Percentiles rank a stretch among this genome's conserved stretches.
Evolutionary conservation across 2,113 vertebrate genomes (phyloP).

Genomic region (Trematomus loennbergii): DNA sequence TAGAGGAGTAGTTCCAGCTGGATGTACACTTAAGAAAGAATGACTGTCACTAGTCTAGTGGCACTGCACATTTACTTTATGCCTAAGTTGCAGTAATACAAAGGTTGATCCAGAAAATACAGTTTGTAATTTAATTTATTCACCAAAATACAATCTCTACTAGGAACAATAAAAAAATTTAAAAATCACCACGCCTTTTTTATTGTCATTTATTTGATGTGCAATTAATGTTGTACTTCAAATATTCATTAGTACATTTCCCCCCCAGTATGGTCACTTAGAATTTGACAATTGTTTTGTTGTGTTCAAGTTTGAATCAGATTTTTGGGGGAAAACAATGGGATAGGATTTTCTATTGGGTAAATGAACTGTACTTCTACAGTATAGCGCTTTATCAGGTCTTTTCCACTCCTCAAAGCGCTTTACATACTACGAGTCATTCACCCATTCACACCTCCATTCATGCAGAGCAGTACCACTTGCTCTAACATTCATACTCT

Average conservation of each 20-base stretch:
- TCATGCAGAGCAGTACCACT: no score
- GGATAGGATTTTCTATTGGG: no score
- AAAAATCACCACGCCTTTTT: background rate
- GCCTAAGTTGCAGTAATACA: background rate
- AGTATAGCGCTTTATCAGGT: no score
- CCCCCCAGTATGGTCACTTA: background rate
- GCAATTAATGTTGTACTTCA: background rate
- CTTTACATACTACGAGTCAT: no score
- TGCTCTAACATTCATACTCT: no score
- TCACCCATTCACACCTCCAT: no score
- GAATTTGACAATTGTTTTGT: no score
- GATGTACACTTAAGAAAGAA: background rate
- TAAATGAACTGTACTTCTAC: no score
- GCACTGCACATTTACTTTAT: background rate
- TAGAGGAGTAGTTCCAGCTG: slow-evolving; percentile 12
- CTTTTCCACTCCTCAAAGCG: no score
- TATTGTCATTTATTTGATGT: background rate
- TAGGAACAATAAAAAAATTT: no score
- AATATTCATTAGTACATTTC: background rate
- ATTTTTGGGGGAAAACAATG: no score
- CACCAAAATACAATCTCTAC: background rate
- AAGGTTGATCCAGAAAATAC: background rate
- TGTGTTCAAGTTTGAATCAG: no score
- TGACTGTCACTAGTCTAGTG: background rate
- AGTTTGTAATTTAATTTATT: background rate